Conservation (phyloP, 1,140 invertebrate species). For the Heterodera schachtii region DNA sequence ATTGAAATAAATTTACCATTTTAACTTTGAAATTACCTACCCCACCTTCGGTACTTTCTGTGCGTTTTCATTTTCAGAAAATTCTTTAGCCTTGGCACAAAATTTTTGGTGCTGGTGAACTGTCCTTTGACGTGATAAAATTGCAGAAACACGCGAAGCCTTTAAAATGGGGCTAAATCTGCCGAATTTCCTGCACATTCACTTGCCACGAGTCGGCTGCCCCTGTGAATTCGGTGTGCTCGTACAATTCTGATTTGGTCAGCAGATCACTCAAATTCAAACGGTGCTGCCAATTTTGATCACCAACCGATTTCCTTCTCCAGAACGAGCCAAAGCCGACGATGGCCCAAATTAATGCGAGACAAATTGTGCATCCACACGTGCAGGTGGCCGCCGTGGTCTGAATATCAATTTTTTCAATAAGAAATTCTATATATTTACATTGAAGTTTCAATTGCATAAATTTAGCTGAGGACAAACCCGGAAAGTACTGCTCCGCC, state of each 20-base stretch:
- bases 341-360: conserved; percentile 46
- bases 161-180: conserved; percentile 73
- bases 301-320: conserved; percentile 60
- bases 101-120: conserved; percentile 68
- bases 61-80: conserved; percentile 57
- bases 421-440: not conserved
- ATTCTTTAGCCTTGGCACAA: conserved; percentile 57
- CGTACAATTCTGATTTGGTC: conserved; percentile 35
- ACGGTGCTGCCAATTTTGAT: conserved; percentile 11
- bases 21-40: not conserved
- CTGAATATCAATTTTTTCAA: conserved; percentile 36
- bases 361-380: conserved; percentile 65
- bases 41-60: conserved; percentile 58
- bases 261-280: too few species aligned
- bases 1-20: too few species aligned
- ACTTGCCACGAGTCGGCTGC: conserved; percentile 79
- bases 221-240: conserved; percentile 68
- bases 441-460: not conserved
- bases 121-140: conserved; percentile 78
- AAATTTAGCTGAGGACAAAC: conserved; percentile 14
- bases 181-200: conserved; percentile 72
- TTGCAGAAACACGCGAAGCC: conserved; percentile 80
- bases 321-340: conserved; percentile 56
- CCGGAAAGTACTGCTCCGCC: conserved; percentile 62
- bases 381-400: conserved; percentile 59